These are phyloP conservation scores for sheep (Ovis aries) DNA, from an alignment of 2,113 vertebrate genomes.

Conservation along the genomic window ARS-UI_Ramb_v3.0 NC_056063.1:9669501-9670000, in stretches of 20 bases:
- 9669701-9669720: not conserved
- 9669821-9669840: not conserved
- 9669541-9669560: not conserved
- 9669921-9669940: not conserved
- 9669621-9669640: not conserved
- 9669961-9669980: not conserved
- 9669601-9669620: not conserved
- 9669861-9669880: not conserved
- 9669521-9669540: not conserved
- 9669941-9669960: not conserved
- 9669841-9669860: not conserved
- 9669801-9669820: not conserved
- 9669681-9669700: not conserved
- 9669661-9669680: not conserved
- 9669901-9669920: not conserved
- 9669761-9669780: not conserved
- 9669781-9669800: not conserved
- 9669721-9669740: not conserved
- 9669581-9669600: not conserved
- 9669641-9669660: not conserved
- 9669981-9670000: not conserved
- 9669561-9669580: not conserved
- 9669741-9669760: not conserved
- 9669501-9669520: not conserved
- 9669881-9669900: not conserved